Conservation (phyloP, 2,797 vertebrate genomes). For the Stomatorhinus walkeri region DNA sequence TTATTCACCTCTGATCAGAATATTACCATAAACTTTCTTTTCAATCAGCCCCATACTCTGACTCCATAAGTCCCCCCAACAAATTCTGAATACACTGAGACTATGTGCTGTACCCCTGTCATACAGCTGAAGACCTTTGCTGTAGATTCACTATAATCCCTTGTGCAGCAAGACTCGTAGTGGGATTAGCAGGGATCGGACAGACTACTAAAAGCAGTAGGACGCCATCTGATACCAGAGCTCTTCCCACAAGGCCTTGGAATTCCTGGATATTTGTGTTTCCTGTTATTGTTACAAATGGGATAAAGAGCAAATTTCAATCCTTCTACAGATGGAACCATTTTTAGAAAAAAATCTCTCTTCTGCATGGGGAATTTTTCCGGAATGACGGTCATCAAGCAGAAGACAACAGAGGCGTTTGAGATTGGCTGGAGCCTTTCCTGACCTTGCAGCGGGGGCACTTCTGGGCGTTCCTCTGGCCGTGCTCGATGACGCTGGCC, state of each 20-base stretch:
- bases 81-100: not conserved
- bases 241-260: conserved; percentile 21
- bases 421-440: not conserved
- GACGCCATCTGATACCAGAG: conserved; percentile 21
- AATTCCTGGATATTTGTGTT: conserved; percentile 28
- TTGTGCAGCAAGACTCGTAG: not conserved
- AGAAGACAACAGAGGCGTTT: not conserved
- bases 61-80: not conserved
- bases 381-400: not conserved
- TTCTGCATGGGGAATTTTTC: not conserved
- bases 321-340: not conserved
- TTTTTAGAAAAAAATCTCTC: not conserved
- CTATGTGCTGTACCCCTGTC: not conserved
- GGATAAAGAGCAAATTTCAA: not conserved
- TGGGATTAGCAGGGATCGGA: not conserved
- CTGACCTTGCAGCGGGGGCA: conserved; percentile 88
- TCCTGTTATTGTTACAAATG: conserved; percentile 25
- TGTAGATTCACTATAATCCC: not conserved
- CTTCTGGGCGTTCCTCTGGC: conserved; percentile 96
- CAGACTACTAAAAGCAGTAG: conserved; percentile 1
- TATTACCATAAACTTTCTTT: not conserved
- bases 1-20: not conserved
- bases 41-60: not conserved
- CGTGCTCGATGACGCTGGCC: conserved; percentile 91
- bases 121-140: not conserved